Evolutionary conservation across 2,113 vertebrate species (phyloP).

Genomic region (Xyrauchen texanus): DNA sequence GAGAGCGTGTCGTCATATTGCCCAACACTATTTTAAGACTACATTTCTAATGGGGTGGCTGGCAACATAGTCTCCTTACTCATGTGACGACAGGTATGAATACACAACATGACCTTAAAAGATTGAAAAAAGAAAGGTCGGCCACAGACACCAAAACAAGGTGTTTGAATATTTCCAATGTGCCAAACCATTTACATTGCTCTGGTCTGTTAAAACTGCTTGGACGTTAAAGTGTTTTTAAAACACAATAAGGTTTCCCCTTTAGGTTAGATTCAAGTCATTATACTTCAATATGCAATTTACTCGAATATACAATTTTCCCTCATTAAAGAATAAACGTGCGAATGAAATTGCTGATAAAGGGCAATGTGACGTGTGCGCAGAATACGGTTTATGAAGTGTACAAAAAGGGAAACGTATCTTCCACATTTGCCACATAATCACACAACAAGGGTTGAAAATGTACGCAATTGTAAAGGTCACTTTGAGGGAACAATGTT

Average conservation of each 20-base stretch:
- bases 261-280: no score
- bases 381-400: not conserved
- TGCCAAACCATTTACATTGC: not conserved
- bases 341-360: slow-evolving; percentile 1
- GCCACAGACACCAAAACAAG: no score
- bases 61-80: not conserved
- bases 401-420: not conserved
- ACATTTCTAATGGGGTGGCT: not conserved
- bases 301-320: not conserved
- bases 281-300: not conserved
- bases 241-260: no score
- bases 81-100: not conserved
- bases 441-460: no score
- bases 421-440: slow-evolving; percentile 62
- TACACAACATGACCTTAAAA: not conserved
- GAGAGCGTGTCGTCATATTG: not conserved
- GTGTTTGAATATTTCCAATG: not conserved
- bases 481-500: slow-evolving; percentile 51
- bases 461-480: slow-evolving; percentile 57
- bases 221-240: no score
- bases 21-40: not conserved
- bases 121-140: no score
- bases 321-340: not conserved
- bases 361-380: not conserved
- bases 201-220: not conserved